Percentiles rank a stretch among this genome's conserved stretches.
phyloP scores from a whole-genome alignment of 2,113 vertebrate species.

The Centropus bengalensis region DNA sequence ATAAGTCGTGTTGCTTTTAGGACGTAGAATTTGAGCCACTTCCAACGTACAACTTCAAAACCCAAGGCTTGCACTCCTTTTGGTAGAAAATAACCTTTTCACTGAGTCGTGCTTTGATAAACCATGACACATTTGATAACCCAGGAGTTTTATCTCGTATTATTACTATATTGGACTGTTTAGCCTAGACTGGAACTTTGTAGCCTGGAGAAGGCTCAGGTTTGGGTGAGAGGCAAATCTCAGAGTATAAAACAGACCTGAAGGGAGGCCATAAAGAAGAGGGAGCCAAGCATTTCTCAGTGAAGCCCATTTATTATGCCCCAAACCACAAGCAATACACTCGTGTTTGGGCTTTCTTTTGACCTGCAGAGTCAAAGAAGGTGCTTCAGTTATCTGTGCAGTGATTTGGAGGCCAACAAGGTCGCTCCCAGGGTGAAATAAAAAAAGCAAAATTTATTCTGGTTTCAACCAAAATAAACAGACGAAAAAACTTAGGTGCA shows the following conservation, averaged over 20 bases:
- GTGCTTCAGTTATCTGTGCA: too few species aligned
- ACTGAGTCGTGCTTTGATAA: neutral
- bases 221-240: neutral
- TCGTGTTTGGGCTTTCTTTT: too few species aligned
- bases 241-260: neutral
- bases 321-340: too few species aligned
- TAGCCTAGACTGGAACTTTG: neutral
- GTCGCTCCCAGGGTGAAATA: too few species aligned
- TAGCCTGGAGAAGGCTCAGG: neutral
- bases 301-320: neutral
- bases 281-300: neutral
- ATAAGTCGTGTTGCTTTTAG: neutral
- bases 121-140: neutral
- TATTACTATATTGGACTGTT: neutral
- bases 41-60: neutral
- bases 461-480: too few species aligned
- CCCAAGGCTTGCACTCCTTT: neutral
- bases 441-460: too few species aligned
- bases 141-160: neutral
- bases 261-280: neutral
- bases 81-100: neutral
- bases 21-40: neutral
- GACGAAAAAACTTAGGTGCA: too few species aligned
- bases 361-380: too few species aligned
- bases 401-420: too few species aligned